Evolutionary conservation across 2,888 invertebrate genomes (phyloP), one percentile per base, ranked within the genome.

Genomic region (Apamea monoglypha): DNA sequence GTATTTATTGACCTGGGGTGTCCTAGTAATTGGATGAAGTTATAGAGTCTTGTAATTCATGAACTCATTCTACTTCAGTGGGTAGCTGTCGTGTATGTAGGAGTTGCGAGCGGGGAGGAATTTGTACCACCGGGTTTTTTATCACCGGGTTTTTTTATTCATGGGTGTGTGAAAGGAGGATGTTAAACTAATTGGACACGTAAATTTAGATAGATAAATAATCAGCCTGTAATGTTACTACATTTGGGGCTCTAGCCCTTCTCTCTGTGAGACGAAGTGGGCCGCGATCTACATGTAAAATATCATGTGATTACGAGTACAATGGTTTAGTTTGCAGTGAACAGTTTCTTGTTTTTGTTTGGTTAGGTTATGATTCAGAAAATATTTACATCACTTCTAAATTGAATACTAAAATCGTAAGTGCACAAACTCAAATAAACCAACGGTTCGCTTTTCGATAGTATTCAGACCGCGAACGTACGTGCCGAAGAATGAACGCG

Each of bases 401-500:
- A 61, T 67, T 14, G 14, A 61, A 25, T 40, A 56, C 29, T 10
- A 40, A 67, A 82, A 64, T 63, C 12, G 0, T 40, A 25, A 64
- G 3, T n/a, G 40, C 59, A 14, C 21, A 59, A 63, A 66, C 56
- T 63, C 36, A 44, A 78, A 76, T 56, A 59, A 74, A 44, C 25
- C 36, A 68, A 21, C 16, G n/a, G 56, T 66, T 53, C 36, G 16
- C 29, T 74, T 74, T 78, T 68, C 25, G 47, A 61, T 32, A 73
- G 63, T 56, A 78, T 73, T 56, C 70, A 36, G n/a, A 85, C 83
- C 86, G 36, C 86, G 18, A 80, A 63, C 59, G 76, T 80, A 80
- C 86, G 85, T 85, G 85, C 47, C 69, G 50, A 59, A 59, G 72
- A 85, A 86, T 77, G 69, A 83, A 72, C 56, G 50, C 61, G 64